A percentile compares a stretch with the other conserved stretches of the same genome.
Conservation (phyloP, 2,797 vertebrate species). For the Petrocephalus sullivani region DNA sequence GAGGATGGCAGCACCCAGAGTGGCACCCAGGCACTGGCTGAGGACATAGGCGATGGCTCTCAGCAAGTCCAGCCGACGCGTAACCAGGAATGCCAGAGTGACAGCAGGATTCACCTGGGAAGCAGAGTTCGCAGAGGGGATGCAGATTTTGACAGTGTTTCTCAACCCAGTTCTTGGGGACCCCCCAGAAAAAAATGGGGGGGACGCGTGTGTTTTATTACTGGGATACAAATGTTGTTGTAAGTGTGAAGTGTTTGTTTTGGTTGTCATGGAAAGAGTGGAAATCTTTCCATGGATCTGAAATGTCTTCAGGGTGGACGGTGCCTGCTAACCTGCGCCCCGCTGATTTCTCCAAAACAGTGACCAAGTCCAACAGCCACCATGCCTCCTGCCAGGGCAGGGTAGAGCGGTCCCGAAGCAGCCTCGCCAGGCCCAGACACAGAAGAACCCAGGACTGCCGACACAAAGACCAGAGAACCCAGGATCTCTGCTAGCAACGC, state of each 20-base stretch:
- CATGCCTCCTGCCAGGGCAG: conserved; percentile 67
- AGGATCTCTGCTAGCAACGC: conserved; percentile 61
- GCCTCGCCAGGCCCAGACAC: conserved; percentile 49
- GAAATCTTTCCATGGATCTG: neutral
- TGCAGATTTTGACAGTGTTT: neutral
- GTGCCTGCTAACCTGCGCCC: conserved; percentile 58
- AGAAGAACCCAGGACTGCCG: conserved; percentile 67
- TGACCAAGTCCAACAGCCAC: conserved; percentile 58
- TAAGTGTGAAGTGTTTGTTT: neutral
- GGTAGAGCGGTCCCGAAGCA: conserved; percentile 58
- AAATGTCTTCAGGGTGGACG: neutral
- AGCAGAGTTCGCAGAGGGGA: neutral
- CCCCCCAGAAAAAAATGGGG: neutral
- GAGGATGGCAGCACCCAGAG: conserved; percentile 59
- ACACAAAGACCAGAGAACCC: conserved; percentile 70
- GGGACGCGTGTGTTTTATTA: neutral
- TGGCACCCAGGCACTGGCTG: conserved; percentile 72
- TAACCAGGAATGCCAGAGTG: conserved; percentile 70
- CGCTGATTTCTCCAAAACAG: conserved; percentile 71
- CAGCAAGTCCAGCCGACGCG: conserved; percentile 62
- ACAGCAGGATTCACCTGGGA: conserved; percentile 71
- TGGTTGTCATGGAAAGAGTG: neutral
- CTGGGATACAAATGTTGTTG: neutral
- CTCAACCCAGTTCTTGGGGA: neutral
- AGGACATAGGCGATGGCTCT: conserved; percentile 52